These are phyloP conservation scores for Stramonita haemastoma DNA, from an alignment of 2,888 invertebrate genomes.

Conservation along the genomic window DNA sequence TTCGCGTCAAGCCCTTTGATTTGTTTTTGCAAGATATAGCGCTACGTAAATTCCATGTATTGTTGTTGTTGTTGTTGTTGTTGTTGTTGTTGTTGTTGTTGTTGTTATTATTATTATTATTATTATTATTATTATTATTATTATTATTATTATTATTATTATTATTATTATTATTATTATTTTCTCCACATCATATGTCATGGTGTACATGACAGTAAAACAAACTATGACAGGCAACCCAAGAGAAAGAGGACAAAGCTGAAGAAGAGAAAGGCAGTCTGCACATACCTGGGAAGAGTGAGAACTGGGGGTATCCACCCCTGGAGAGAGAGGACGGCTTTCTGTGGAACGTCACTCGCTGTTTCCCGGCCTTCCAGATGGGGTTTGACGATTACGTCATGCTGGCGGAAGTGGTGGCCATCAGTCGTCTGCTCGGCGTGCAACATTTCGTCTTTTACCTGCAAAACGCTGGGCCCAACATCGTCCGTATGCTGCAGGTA, in stretches of 20 bases:
- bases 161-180: too few species aligned
- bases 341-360: constrained; percentile 41
- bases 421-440: constrained; percentile 26
- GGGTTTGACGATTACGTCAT: constrained; percentile 17
- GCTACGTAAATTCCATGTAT: too few species aligned
- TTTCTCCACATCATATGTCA: too few species aligned
- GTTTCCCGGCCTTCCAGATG: constrained; percentile 32
- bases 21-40: too few species aligned
- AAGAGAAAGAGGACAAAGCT: not conserved
- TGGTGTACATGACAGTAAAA: too few species aligned
- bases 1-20: too few species aligned
- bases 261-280: not conserved
- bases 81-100: too few species aligned
- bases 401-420: constrained; percentile 35
- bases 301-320: not conserved
- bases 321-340: not conserved
- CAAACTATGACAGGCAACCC: too few species aligned
- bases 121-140: too few species aligned
- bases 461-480: not conserved
- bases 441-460: constrained; percentile 39
- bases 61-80: too few species aligned
- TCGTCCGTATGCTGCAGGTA: constrained; percentile 21
- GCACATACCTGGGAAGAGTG: not conserved
- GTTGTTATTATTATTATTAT: too few species aligned
- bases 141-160: too few species aligned